A percentile compares a stretch with the other conserved stretches of the same genome.
Conservation (phyloP, 1,140 invertebrate species). For the Euschistus heros region DNA sequence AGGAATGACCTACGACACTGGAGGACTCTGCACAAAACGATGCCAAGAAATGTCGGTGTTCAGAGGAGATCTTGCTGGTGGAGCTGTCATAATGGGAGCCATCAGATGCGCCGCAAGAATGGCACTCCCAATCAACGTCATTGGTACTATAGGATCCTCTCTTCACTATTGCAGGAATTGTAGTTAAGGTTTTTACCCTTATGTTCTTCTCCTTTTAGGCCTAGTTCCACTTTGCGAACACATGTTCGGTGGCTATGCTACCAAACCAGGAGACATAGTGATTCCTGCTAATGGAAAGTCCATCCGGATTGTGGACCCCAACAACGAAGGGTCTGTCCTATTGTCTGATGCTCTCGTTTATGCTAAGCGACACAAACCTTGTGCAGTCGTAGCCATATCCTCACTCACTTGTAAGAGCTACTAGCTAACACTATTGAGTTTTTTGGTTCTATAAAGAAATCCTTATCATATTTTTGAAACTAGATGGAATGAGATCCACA, state of each 20-base stretch:
- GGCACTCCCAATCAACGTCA: slow-evolving; percentile 60
- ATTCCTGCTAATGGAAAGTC: slow-evolving; percentile 71
- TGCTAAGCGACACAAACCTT: slow-evolving; percentile 53
- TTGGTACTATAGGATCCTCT: slow-evolving; percentile 38
- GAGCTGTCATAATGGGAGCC: slow-evolving; percentile 60
- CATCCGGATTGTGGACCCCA: slow-evolving; percentile 77
- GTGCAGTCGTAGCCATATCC: slow-evolving; percentile 62
- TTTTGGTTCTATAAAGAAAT: neutral
- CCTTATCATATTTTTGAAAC: neutral
- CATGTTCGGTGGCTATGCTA: slow-evolving; percentile 67
- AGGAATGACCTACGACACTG: slow-evolving; percentile 82
- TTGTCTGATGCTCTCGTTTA: slow-evolving; percentile 80
- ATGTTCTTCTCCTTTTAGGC: slow-evolving; percentile 27
- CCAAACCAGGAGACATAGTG: slow-evolving; percentile 77
- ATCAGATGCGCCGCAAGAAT: slow-evolving; percentile 56
- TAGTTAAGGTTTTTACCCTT: too few species aligned
- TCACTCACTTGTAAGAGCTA: slow-evolving; percentile 37
- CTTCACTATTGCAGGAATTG: too few species aligned
- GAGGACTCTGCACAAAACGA: slow-evolving; percentile 73
- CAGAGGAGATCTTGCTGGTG: slow-evolving; percentile 82
- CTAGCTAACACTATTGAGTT: neutral
- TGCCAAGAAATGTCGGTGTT: slow-evolving; percentile 63
- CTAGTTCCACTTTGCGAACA: slow-evolving; percentile 79
- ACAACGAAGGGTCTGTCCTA: slow-evolving; percentile 77
- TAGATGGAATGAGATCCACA: slow-evolving; percentile 3